phyloP scores from a whole-genome alignment of 2,888 invertebrate genomes.

The Polydrusus pterygomalis region DNA sequence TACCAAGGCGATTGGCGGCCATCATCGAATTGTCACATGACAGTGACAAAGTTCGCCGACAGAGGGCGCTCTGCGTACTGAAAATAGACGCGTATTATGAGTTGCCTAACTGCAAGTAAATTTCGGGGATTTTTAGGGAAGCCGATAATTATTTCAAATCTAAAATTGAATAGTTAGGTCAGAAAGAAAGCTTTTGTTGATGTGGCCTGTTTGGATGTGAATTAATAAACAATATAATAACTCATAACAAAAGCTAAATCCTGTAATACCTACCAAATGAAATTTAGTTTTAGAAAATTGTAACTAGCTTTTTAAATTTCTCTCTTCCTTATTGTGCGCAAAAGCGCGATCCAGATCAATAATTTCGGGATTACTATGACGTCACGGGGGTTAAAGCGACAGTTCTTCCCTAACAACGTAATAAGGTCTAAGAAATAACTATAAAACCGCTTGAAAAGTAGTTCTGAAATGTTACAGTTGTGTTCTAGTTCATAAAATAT shows the following conservation, averaged over 20 bases:
- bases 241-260: no score
- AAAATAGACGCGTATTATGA: neutral
- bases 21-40: conserved; percentile 33
- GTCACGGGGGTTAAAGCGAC: conserved; percentile 49
- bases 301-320: no score
- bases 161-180: no score
- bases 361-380: conserved; percentile 31
- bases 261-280: no score
- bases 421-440: neutral
- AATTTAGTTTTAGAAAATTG: no score
- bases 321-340: neutral
- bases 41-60: neutral
- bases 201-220: no score
- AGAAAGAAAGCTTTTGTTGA: no score
- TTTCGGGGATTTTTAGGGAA: conserved; percentile 3
- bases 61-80: conserved; percentile 13
- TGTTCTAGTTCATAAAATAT: neutral
- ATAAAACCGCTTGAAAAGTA: neutral
- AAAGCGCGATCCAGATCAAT: conserved; percentile 38
- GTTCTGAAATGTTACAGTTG: conserved; percentile 3
- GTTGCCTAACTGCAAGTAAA: neutral
- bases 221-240: no score
- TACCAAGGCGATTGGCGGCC: conserved; percentile 22
- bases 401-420: conserved; percentile 10
- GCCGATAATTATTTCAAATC: neutral